Evolutionary conservation across 2,113 vertebrate genomes (phyloP).

Genomic region (Macroglossus sobrinus): DNA sequence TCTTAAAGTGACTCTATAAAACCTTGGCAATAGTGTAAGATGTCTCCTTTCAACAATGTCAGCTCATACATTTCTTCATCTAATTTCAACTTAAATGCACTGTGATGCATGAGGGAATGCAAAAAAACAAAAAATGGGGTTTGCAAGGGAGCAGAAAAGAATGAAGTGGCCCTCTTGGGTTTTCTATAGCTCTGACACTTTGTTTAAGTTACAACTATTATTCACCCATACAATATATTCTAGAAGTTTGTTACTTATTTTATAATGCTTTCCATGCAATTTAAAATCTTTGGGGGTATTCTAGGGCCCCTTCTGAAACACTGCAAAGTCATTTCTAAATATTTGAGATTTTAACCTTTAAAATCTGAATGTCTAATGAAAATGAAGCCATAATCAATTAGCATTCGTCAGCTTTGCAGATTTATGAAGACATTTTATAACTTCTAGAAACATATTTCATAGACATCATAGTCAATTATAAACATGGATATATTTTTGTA

Average conservation of each 20-base stretch:
- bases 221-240: not conserved
- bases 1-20: not conserved
- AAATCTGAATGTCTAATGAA: not conserved
- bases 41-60: not conserved
- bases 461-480: not conserved
- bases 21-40: not conserved
- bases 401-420: not conserved
- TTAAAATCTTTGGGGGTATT: not conserved
- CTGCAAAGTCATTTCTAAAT: not conserved
- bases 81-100: not conserved
- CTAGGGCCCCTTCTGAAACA: not conserved
- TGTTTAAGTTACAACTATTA: not conserved
- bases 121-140: not conserved
- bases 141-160: not conserved
- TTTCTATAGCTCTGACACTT: not conserved
- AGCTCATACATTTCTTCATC: not conserved
- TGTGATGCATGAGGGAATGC: not conserved
- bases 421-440: not conserved
- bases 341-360: not conserved
- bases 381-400: not conserved
- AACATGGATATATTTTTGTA: not conserved
- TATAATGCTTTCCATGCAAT: not conserved
- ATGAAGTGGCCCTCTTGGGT: not conserved
- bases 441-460: not conserved
- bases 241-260: not conserved